phyloP scores from a whole-genome alignment of 2,888 invertebrate genomes.

The Acleris literana region DNA sequence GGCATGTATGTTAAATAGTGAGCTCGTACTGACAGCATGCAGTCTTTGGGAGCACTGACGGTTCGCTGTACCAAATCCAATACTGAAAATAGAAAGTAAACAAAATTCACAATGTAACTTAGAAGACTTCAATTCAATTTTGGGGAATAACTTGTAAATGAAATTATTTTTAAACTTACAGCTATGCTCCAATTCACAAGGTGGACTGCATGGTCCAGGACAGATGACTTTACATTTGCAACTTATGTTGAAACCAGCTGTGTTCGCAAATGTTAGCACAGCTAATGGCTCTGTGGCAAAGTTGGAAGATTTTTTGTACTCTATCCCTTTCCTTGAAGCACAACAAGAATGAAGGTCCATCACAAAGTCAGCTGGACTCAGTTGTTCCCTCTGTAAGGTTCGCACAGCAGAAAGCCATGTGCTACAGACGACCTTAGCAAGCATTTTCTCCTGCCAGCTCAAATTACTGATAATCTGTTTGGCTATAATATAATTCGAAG shows the following conservation, averaged over 20 bases:
- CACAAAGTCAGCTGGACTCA: slow-evolving; percentile 64
- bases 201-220: slow-evolving; percentile 58
- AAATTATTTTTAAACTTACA: slow-evolving; percentile 57
- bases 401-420: slow-evolving; percentile 69
- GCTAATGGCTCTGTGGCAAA: slow-evolving; percentile 66
- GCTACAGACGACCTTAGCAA: slow-evolving; percentile 67
- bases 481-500: slow-evolving; percentile 72
- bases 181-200: slow-evolving; percentile 66
- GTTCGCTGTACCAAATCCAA: slow-evolving; percentile 63
- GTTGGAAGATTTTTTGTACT: slow-evolving; percentile 58
- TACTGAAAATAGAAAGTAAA: slow-evolving; percentile 51
- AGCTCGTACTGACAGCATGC: slow-evolving; percentile 63
- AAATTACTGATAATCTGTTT: slow-evolving; percentile 69
- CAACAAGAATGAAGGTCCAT: slow-evolving; percentile 49
- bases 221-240: slow-evolving; percentile 56
- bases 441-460: slow-evolving; percentile 71
- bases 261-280: slow-evolving; percentile 65
- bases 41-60: slow-evolving; percentile 63
- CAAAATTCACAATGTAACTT: slow-evolving; percentile 5
- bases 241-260: slow-evolving; percentile 50
- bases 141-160: too few species aligned
- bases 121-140: too few species aligned
- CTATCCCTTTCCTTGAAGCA: slow-evolving; percentile 50
- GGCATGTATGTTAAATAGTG: slow-evolving; percentile 65
- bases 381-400: slow-evolving; percentile 62